phyloP scores from a whole-genome alignment of 2,113 vertebrate species.

The Halichoeres trimaculatus region DNA sequence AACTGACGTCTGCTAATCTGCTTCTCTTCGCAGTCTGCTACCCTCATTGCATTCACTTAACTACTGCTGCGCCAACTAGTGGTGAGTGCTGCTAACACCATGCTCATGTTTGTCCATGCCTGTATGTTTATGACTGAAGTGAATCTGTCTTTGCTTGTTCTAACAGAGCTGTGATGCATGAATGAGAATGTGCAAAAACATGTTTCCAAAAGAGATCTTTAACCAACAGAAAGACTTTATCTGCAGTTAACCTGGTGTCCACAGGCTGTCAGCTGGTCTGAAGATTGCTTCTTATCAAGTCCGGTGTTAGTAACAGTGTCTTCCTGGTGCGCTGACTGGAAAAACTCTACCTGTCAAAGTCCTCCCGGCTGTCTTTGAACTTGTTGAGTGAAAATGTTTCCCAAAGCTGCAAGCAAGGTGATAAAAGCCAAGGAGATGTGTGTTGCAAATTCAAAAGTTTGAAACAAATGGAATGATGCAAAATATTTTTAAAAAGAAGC shows the following conservation, averaged over 20 bases:
- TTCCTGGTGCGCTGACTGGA: background rate
- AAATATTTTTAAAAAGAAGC: too few species aligned
- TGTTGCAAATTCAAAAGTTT: too few species aligned
- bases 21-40: conserved; percentile 83
- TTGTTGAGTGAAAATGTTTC: background rate
- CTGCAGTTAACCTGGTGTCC: too few species aligned
- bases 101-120: conserved; percentile 23
- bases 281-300: too few species aligned
- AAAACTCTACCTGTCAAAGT: background rate
- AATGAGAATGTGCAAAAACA: background rate
- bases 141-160: conserved; percentile 1
- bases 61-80: conserved; percentile 79
- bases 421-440: too few species aligned
- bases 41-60: conserved; percentile 81
- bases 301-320: background rate
- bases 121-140: background rate
- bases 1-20: conserved; percentile 23
- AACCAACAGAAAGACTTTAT: too few species aligned
- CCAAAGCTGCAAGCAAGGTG: too few species aligned
- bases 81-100: conserved; percentile 84
- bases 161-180: conserved; percentile 36
- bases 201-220: too few species aligned
- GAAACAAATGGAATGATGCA: too few species aligned
- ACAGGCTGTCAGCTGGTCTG: too few species aligned
- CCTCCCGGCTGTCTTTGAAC: background rate